Evolutionary conservation across 2,888 invertebrate genomes (phyloP), one percentile per base, ranked within the genome.

Genomic region (Drosophila pseudotakahashii): DNA sequence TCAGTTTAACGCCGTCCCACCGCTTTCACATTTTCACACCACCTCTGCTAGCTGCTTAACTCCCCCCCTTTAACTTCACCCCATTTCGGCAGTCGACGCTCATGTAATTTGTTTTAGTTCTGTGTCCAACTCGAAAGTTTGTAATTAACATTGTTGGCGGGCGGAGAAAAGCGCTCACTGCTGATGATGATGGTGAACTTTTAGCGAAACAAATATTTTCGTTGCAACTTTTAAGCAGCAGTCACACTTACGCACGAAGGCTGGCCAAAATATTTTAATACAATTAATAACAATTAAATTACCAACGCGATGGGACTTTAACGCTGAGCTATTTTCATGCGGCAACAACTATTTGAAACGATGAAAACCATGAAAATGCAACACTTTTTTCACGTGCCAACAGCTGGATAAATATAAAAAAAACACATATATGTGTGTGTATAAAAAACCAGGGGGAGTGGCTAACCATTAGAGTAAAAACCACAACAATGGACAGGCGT

Each of bases 111-210:
- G 75, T 71, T 83, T 73, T 75, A 81, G 78, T 79, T 64, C 13
- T 79, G 79, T 79, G 78, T 78, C 75, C 82, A 68, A 81, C 77
- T 76, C 70, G 39, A 83, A 78, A 82, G 81, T 82, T 82, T 83
- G 75, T 81, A 83, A 83, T 83, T 79, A 82, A 83, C 79, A 83
- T 68, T 52, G 61, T 52, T 69, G 55, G 42, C 3, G 58, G 47
- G 14, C 36, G 26, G 19, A 34, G 36, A 4, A 26, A 16, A 10
- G 44, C 11, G 34, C 34, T n/a, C 14, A 3, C 19, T 30, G 42
- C 41, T 41, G 37, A 9, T 14, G 44, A 16, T 16, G 41, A 55
- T 10, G 58, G 30, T 13, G 37, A 50, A 44, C 45, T 53, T 57
- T 54, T 23, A 11, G 23, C 9, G 11, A 47, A 58, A 39, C 41